phyloP scores from a whole-genome alignment of 2,113 vertebrate genomes.

The Hyla sarda region DNA sequence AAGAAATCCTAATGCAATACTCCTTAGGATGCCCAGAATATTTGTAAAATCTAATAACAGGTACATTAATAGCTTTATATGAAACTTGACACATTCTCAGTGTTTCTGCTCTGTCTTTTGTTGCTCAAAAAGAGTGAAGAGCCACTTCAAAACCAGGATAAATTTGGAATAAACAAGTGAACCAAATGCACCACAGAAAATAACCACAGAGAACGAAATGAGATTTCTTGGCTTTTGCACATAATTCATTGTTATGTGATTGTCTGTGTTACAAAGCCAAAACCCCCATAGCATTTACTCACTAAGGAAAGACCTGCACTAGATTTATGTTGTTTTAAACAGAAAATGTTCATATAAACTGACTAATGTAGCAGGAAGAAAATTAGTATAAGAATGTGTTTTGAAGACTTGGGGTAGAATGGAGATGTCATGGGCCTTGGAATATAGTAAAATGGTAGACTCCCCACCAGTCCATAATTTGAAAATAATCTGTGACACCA shows the following conservation, averaged over 20 bases:
- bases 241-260: background rate
- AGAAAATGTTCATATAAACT: background rate
- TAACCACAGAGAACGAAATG: background rate
- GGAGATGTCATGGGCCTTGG: too few species aligned
- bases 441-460: too few species aligned
- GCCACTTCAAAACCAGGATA: conserved; percentile 11
- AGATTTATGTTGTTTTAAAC: background rate
- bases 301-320: background rate
- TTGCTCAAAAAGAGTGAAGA: background rate
- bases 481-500: too few species aligned
- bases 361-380: background rate
- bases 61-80: background rate
- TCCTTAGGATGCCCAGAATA: too few species aligned
- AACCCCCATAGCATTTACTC: background rate
- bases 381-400: background rate
- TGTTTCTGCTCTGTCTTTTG: background rate
- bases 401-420: too few species aligned
- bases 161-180: conserved; percentile 22
- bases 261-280: background rate
- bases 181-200: conserved; percentile 20
- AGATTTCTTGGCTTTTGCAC: conserved; percentile 6
- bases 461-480: too few species aligned
- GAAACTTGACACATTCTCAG: background rate
- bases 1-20: too few species aligned
- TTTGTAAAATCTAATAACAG: too few species aligned